Evolutionary conservation across 2,113 vertebrate species (phyloP), one percentile per base, ranked within the genome.

Genomic region (Eptesicus fuscus): DNA sequence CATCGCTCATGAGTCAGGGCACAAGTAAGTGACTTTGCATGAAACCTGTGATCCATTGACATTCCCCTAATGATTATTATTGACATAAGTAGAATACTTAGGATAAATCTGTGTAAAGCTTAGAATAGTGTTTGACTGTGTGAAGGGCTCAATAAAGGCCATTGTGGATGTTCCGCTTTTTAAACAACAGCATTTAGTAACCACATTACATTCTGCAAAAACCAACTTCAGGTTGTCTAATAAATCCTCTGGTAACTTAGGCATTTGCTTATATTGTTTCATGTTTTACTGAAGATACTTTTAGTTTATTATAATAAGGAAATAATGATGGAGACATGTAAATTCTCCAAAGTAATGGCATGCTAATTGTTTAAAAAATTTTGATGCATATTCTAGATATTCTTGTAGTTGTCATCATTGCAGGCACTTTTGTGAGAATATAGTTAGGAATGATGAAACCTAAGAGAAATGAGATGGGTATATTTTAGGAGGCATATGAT

Each of bases 1-100:
- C 94, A 99, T 99, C 53, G 99, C 99, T 74, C 99, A 99, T 7
- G 99, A 99, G 94, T 99, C 99, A 63, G 99, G 99, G 95, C 99
- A 99, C 98, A 99, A 99, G 99, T 99, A 99, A 96, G 99, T 93
- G 90, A 70, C 18, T n/a, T 53, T 25, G 0, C n/a, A 0, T 49
- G 61, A 65, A 56, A 65, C 37, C 12, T 4, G 56, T 10, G 4
- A 65, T 25, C 70, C 30, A 18, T 5, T 71, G 49, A 3, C 12
- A 4, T 76, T 44, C 10, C 7, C n/a, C 22, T 78, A 30, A 23
- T n/a, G 17, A 53, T 87, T 56, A 28, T 37, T 37, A 17, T 23
- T 16, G 25, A 30, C 17, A 35, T 56, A 28, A 30, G 49, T 76
- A 0, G 30, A 67, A 35, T 47, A 42, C 12, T 16, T 56, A 14